Evolutionary conservation across 2,888 invertebrate species (phyloP), one percentile per base, ranked within the genome.

Genomic region (Oscheius onirici): DNA sequence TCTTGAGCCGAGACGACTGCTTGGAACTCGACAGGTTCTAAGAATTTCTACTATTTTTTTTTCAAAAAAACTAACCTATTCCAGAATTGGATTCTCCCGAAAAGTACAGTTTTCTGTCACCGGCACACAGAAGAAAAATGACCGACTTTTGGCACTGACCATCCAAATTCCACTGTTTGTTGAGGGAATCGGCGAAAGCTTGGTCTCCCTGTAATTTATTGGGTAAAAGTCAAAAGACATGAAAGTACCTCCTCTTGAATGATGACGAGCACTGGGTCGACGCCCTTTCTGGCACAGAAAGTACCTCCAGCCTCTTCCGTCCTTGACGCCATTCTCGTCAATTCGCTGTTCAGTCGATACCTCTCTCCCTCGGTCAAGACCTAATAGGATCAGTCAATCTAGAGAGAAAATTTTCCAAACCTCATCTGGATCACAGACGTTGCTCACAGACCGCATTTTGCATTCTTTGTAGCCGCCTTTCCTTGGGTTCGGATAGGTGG

Each of bases 401-500:
- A 15, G 11, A n/a, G 11, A 2, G n/a, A 3, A 6, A 3, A 20
- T 20, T n/a, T 55, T 55, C 3, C 13, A 41, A 44, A 78, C 80
- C 74, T 77, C 74, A 69, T 79, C 78, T 1, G 81, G 81, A 73
- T 82, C 81, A 66, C 81, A 82, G 46, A 82, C 76, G 71, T 71
- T 74, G 22, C 73, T 68, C 22, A 80, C 67, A 24, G 75, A 72
- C 0, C 68, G 57, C 73, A 82, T 73, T 13, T 71, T 71, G 66
- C 81, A 82, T 68, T 80, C 80, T 43, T 72, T 71, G 55, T 60
- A 78, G 2, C 73, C 73, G 5, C 71, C 69, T 55, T 54, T 74
- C 52, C 63, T 75, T 8, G 81, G 81, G 55, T 82, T 80, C 43
- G 81, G 81, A 51, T 77, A 82, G 10, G 34, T 79, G 13, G 73